These are phyloP conservation scores for Hylia prasina DNA, from an alignment of 2,113 vertebrate genomes.

Conservation along the genomic window DNA sequence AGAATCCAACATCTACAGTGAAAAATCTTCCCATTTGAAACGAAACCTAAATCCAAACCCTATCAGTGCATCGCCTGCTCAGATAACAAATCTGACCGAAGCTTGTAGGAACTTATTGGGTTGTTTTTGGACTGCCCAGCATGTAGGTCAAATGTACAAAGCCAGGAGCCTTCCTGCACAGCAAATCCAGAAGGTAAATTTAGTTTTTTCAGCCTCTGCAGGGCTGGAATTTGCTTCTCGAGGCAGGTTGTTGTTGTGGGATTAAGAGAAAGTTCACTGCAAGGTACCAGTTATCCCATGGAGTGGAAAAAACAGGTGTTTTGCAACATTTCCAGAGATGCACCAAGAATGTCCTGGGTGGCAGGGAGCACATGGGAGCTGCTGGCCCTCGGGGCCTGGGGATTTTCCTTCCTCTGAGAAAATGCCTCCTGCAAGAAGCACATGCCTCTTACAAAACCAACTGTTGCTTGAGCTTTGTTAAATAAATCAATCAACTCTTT, in stretches of 20 bases:
- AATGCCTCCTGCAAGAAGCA: not conserved
- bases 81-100: not conserved
- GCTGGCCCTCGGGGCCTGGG: not conserved
- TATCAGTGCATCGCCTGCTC: not conserved
- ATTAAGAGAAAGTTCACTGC: not conserved
- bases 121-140: not conserved
- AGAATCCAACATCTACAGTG: not conserved
- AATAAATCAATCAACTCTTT: not conserved
- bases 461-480: not conserved
- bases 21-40: not conserved
- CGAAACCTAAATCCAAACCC: not conserved
- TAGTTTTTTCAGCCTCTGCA: not conserved
- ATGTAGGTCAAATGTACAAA: not conserved
- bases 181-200: not conserved
- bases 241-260: not conserved
- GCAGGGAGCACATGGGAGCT: not conserved
- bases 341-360: not conserved
- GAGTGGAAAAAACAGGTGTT: constrained; percentile 1
- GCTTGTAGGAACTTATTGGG: not conserved
- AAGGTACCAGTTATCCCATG: not conserved
- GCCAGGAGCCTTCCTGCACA: not conserved
- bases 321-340: not conserved
- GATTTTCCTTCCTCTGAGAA: not conserved
- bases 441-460: not conserved
- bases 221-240: not conserved